Evolutionary conservation across 2,113 vertebrate genomes (phyloP), one percentile per base, ranked within the genome.

Genomic region (Mobula birostris): DNA sequence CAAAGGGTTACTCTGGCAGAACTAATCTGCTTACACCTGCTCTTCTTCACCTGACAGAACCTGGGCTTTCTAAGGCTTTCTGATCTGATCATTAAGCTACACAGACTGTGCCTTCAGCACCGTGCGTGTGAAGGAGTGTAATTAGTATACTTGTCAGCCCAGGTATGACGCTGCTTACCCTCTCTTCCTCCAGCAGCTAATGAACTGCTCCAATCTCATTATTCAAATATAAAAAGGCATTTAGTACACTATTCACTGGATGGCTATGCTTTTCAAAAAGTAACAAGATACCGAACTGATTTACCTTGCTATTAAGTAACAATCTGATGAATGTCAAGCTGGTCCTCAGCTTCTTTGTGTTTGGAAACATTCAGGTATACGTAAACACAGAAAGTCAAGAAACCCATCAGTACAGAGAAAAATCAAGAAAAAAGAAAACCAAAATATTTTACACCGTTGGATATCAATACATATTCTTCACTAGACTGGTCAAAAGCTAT

Each of bases 81-180:
- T 96, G 94, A 96, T 98, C 97, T 98, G 97, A 97, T 98, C 98
- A 98, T 98, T 98, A 98, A 97, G 97, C 97, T 97, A 97, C 97
- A 97, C 97, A 90, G 96, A 97, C 97, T 97, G 97, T 97, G 98
- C 98, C 98, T 98, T 97, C 96, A 98, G 98, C 98, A 97, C 96
- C 97, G 97, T 95, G 97, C 97, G 97, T 95, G 97, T 98, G 98
- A 98, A 98, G 97, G 97, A 97, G 97, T 98, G 98, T 98, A 98
- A 99, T 99, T 99, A 99, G 98, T 98, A 98, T 98, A 98, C 98
- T 98, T 98, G 98, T 98, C 99, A 99, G 98, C 97, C 97, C 97
- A 98, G 98, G 98, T 98, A 97, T 97, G 97, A 97, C 96, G 96
- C 96, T 97, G 97, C 98, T 98, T 98, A 98, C 98, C 97, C 97